Evolutionary conservation across 2,113 vertebrate genomes (phyloP), one percentile per base, ranked within the genome.

Genomic region (Natator depressus): DNA sequence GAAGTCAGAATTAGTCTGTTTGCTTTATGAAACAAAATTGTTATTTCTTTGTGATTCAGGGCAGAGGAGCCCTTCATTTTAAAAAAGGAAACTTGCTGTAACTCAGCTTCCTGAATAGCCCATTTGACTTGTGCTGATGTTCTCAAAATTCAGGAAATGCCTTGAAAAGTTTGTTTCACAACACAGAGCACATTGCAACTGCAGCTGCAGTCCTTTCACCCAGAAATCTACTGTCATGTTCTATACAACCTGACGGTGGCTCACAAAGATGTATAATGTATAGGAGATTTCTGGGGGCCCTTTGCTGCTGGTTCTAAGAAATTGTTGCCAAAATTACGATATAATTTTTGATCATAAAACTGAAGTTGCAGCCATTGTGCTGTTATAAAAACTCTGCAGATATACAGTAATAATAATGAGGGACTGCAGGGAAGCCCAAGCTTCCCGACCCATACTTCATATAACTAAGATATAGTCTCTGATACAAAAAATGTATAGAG

Each of bases 121-220:
- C 81, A 1, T 91, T 31, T 53, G 50, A 84, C 0, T 72, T 1
- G 82, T 3, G 20, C 10, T 80, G n/a, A 29, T 85, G 16, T 11
- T 88, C 42, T 25, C 55, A 91, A 84, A 65, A 49, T 51, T 81
- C 53, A 95, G 93, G 93, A 97, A 97, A 84, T 85, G 47, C 8
- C 94, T 49, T 50, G 19, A 93, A 89, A 78, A 9, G 3, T 29
- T 49, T 80, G 50, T 47, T 97, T 53, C 82, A 57, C 25, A 92
- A 5, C 7, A 80, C 0, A 1, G n/a, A 54, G 6, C 50, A 20
- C 11, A 12, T 16, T 88, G 84, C 5, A 88, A 72, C 10, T 62
- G 62, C 92, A 96, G 89, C 7, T 4, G 75, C 54, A 17, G 24
- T 5, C 3, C 35, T 84, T 88, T 76, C 76, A n/a, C 24, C 79